These are phyloP conservation scores for Coryphaenoides rupestris DNA, from an alignment of 2,113 vertebrate genomes.

Conservation along the genomic window DNA sequence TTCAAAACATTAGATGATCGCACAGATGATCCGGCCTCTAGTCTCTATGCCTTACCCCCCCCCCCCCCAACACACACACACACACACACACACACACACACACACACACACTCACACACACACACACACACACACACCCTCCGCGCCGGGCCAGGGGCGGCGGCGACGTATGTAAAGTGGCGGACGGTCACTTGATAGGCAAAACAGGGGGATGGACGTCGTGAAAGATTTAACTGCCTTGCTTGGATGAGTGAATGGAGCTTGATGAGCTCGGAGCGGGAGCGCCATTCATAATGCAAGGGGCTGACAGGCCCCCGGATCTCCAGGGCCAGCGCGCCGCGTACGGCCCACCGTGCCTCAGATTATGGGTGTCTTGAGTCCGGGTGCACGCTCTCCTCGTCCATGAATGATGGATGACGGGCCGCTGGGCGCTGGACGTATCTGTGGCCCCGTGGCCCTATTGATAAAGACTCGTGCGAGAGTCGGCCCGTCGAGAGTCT, in stretches of 20 bases:
- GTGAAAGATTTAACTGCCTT: slow-evolving; percentile 68
- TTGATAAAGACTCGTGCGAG: background rate
- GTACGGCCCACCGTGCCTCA: slow-evolving; percentile 8
- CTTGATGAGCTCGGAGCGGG: slow-evolving; percentile 54
- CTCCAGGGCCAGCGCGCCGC: slow-evolving; percentile 23
- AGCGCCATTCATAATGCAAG: slow-evolving; percentile 71
- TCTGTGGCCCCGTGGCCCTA: slow-evolving; percentile 24
- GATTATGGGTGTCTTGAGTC: slow-evolving; percentile 41
- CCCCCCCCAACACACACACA: too few relatives aligned
- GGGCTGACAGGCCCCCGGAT: slow-evolving; percentile 49
- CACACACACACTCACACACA: too few relatives aligned
- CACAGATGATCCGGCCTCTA: too few relatives aligned
- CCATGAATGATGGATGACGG: slow-evolving; percentile 42
- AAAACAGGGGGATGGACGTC: slow-evolving; percentile 20
- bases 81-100: too few relatives aligned
- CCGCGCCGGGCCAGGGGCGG: too few relatives aligned
- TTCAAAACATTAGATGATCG: too few relatives aligned
- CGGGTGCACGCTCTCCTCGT: slow-evolving; percentile 43
- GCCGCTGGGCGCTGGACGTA: slow-evolving; percentile 12
- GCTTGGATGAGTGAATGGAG: slow-evolving; percentile 57
- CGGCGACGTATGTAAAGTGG: too few relatives aligned
- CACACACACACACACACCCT: too few relatives aligned
- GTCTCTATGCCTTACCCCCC: too few relatives aligned
- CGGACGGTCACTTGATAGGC: too few relatives aligned
- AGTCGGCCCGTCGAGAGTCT: too few relatives aligned